These are phyloP conservation scores for Oeneis ivallda DNA, from an alignment of 2,888 invertebrate species.

Conservation along the genomic window DNA sequence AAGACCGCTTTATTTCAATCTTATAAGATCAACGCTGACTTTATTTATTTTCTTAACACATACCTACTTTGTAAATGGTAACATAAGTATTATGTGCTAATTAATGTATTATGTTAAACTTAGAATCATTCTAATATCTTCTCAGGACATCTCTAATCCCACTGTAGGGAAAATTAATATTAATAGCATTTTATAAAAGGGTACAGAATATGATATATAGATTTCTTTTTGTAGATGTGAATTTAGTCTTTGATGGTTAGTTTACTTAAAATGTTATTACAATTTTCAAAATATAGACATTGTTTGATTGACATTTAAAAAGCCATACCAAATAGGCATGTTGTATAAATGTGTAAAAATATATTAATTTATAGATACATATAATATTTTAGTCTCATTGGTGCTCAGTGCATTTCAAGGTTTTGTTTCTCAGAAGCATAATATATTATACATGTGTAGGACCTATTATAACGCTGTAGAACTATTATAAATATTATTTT, in stretches of 20 bases:
- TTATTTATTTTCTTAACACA: slow-evolving; percentile 17
- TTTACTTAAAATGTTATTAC: slow-evolving; percentile 11
- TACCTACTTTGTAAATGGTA: slow-evolving; percentile 5
- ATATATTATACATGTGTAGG: slow-evolving; percentile 14
- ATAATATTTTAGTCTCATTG: slow-evolving; percentile 53
- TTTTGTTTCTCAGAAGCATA: slow-evolving; percentile 48
- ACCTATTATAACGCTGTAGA: slow-evolving; percentile 15
- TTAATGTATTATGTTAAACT: not conserved
- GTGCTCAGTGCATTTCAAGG: slow-evolving; percentile 62
- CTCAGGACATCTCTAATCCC: slow-evolving; percentile 13
- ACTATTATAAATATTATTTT: slow-evolving; percentile 7
- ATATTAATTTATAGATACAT: slow-evolving; percentile 68
- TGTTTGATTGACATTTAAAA: slow-evolving; percentile 27
- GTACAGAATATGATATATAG: slow-evolving; percentile 4
- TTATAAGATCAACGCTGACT: slow-evolving; percentile 7
- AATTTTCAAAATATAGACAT: slow-evolving; percentile 6
- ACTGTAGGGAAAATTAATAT: slow-evolving; percentile 20
- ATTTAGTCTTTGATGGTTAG: slow-evolving; percentile 2
- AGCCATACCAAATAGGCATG: slow-evolving; percentile 35
- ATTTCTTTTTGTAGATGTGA: not conserved
- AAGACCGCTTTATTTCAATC: slow-evolving; percentile 56
- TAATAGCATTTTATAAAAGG: slow-evolving; percentile 15
- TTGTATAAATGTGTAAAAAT: slow-evolving; percentile 70
- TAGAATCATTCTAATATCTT: not conserved
- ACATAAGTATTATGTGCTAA: slow-evolving; percentile 9